A percentile compares a stretch with the other conserved stretches of the same genome.
phyloP scores from a whole-genome alignment of 2,797 vertebrate genomes.

The Glossophaga mutica region DNA sequence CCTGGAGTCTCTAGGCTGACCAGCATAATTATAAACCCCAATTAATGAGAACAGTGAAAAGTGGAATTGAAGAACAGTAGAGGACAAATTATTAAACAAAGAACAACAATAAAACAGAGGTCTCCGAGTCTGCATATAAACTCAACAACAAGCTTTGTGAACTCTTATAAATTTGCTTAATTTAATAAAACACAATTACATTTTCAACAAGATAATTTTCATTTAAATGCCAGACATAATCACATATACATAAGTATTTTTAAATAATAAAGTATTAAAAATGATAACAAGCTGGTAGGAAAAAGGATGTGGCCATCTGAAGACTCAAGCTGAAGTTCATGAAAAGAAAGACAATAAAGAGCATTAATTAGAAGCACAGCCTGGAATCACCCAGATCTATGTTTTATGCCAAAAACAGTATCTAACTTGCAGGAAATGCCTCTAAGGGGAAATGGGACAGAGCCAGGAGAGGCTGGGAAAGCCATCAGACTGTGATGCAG shows the following conservation, averaged over 20 bases:
- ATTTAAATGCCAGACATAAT: neutral
- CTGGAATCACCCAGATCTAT: neutral
- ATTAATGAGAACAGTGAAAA: neutral
- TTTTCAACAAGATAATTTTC: neutral
- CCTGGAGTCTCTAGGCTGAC: neutral
- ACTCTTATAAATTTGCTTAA: neutral
- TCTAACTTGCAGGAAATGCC: neutral
- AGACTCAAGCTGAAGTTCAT: neutral
- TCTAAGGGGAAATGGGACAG: neutral
- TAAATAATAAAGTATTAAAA: neutral
- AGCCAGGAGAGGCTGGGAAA: neutral
- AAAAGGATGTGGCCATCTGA: neutral
- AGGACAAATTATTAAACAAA: neutral
- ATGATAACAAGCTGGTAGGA: neutral
- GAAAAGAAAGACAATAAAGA: neutral
- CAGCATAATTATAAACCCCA: neutral
- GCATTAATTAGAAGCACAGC: neutral
- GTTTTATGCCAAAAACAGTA: slow-evolving; percentile 10
- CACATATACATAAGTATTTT: neutral
- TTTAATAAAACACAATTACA: neutral
- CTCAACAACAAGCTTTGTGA: neutral
- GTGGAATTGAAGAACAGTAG: neutral
- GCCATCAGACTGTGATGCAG: neutral
- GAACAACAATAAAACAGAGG: neutral
- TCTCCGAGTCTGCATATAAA: neutral